Conservation (phyloP, 1,140 invertebrate species). For the Lineus longissimus region DNA sequence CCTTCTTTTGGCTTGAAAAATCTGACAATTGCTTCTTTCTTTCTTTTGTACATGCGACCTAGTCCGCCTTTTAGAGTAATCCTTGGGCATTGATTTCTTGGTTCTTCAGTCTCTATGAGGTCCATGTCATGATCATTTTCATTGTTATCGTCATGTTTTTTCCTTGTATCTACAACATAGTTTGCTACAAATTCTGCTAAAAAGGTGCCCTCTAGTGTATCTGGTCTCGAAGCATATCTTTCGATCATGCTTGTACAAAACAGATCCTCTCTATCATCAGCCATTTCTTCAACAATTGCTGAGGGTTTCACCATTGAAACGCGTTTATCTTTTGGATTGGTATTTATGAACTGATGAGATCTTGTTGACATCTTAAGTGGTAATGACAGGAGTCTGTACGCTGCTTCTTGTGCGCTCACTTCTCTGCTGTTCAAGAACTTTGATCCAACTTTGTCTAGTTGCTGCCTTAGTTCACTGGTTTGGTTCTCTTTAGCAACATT, state of each 20-base stretch:
- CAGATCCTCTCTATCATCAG: background rate
- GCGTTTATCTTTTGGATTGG: background rate
- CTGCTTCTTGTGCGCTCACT: conserved; percentile 27
- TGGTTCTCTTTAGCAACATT: background rate
- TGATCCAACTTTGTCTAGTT: background rate
- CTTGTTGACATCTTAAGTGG: conserved; percentile 7
- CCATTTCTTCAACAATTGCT: background rate
- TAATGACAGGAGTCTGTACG: conserved; percentile 19
- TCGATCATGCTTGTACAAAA: background rate
- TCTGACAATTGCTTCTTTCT: background rate
- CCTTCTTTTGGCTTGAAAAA: background rate
- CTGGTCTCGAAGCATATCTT: background rate
- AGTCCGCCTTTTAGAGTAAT: background rate
- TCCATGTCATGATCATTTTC: background rate
- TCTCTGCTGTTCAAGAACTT: conserved; percentile 16
- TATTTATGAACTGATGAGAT: background rate
- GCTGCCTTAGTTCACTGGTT: background rate
- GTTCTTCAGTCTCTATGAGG: background rate
- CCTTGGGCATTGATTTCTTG: background rate
- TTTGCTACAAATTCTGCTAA: background rate
- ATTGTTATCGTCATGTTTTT: background rate
- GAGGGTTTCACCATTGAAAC: background rate
- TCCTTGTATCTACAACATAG: background rate
- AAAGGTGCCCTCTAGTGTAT: background rate
- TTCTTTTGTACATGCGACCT: background rate